A percentile compares a stretch with the other conserved stretches of the same genome.
Evolutionary conservation across 2,113 vertebrate genomes (phyloP).

Genomic region (Calyptomena viridis): DNA sequence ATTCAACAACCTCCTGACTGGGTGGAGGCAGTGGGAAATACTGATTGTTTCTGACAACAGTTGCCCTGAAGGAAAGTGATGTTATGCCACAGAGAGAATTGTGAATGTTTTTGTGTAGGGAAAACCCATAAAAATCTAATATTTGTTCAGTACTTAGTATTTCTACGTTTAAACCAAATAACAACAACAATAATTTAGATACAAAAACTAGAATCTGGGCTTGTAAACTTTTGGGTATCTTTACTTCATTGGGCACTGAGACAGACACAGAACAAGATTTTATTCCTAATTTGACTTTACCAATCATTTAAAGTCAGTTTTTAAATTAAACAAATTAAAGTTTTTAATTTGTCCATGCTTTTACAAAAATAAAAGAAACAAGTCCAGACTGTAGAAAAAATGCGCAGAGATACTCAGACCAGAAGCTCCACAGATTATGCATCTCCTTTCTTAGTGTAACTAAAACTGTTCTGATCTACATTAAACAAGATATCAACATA

Average conservation of each 20-base stretch:
- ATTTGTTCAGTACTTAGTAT: background rate
- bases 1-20: background rate
- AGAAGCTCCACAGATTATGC: background rate
- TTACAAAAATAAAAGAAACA: background rate
- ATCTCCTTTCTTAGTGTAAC: background rate
- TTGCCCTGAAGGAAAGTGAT: background rate
- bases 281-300: background rate
- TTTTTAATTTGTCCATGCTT: background rate
- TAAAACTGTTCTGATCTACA: background rate
- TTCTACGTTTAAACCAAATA: background rate
- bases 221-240: background rate
- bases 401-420: background rate
- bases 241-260: background rate
- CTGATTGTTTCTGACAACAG: background rate
- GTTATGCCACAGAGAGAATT: background rate
- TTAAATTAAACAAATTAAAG: too few relatives aligned
- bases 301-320: background rate
- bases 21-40: background rate
- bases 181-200: background rate
- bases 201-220: background rate
- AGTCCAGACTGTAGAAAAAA: background rate
- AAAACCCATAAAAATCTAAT: background rate
- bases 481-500: background rate
- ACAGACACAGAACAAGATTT: background rate
- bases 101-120: background rate